These are phyloP conservation scores for Psix sp. DNA, from an alignment of 1,140 invertebrate genomes.

Conservation along the genomic window DNA sequence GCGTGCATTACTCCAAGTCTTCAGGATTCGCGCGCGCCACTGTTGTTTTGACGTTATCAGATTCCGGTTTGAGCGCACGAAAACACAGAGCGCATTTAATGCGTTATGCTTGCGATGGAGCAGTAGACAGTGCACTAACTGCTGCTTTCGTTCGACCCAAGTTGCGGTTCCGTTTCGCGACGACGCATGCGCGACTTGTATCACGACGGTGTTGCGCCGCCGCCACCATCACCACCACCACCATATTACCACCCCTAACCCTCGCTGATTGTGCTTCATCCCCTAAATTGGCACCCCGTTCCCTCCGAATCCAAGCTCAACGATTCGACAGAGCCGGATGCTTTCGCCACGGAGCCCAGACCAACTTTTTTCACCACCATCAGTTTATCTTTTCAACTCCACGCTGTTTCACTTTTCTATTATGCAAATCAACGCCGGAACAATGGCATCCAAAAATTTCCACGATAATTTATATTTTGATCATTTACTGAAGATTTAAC, in stretches of 20 bases:
- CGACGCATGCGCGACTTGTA: constrained; percentile 69
- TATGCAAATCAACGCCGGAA: background rate
- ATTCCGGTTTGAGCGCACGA: constrained; percentile 23
- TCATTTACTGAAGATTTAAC: no score
- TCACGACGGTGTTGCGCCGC: constrained; percentile 68
- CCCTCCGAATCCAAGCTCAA: constrained; percentile 51
- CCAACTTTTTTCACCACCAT: constrained; percentile 23
- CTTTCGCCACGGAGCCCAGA: constrained; percentile 35
- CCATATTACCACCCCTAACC: constrained; percentile 57
- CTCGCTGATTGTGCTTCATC: constrained; percentile 69
- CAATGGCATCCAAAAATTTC: no score
- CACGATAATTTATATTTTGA: no score
- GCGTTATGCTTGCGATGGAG: constrained; percentile 67
- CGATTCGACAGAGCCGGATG: constrained; percentile 57
- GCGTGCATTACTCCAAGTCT: constrained; percentile 23
- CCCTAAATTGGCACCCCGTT: constrained; percentile 71
- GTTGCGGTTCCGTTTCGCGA: constrained; percentile 67
- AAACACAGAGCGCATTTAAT: constrained; percentile 41
- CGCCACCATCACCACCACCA: constrained; percentile 63
- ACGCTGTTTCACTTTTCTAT: constrained; percentile 15
- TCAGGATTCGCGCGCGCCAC: constrained; percentile 17
- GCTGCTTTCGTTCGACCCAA: constrained; percentile 73
- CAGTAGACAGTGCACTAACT: constrained; percentile 74
- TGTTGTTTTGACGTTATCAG: constrained; percentile 31
- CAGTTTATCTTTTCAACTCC: constrained; percentile 6